Percentiles rank a stretch among this genome's conserved stretches.
phyloP scores from a whole-genome alignment of 2,113 vertebrate genomes.

The Stigmatopora argus region DNA sequence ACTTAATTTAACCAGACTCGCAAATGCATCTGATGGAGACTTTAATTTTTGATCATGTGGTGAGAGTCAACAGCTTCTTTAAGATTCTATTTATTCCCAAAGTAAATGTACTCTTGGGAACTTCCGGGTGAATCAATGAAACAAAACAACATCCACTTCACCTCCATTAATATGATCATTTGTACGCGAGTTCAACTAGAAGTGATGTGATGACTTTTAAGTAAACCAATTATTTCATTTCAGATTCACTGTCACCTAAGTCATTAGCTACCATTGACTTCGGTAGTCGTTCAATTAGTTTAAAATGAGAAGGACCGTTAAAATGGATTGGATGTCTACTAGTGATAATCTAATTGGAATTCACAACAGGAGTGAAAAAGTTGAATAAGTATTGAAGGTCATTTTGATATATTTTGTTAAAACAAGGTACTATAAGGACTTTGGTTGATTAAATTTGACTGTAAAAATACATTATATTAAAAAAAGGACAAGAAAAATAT shows the following conservation, averaged over 20 bases:
- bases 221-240: background rate
- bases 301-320: no score
- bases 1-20: background rate
- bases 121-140: background rate
- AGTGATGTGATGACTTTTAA: conserved; percentile 9
- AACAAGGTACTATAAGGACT: background rate
- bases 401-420: background rate
- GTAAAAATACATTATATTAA: no score
- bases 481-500: no score
- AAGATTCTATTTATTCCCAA: background rate
- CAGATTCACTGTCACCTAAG: background rate
- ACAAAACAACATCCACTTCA: background rate
- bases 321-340: no score
- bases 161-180: background rate
- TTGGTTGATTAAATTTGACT: background rate
- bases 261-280: no score
- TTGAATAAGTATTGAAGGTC: background rate
- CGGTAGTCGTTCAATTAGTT: no score
- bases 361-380: background rate
- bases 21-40: background rate
- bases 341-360: no score
- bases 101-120: background rate
- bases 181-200: background rate
- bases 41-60: background rate
- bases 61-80: background rate